A percentile compares a stretch with the other conserved stretches of the same genome.
Conservation (phyloP, 2,797 vertebrate species). For the Syndactyla subalaris region DNA sequence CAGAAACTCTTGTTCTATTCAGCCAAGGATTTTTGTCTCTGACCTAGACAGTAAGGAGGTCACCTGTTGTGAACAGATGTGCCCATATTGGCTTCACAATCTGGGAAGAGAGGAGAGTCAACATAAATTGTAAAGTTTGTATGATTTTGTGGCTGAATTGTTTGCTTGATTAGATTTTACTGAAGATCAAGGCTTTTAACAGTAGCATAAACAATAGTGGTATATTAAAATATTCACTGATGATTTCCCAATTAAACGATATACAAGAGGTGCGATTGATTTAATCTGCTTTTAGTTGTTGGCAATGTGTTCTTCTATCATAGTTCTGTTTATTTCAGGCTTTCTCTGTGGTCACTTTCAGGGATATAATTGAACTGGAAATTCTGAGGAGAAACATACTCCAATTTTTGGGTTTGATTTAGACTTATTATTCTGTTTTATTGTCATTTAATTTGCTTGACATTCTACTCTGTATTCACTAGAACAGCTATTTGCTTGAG, state of each 20-base stretch:
- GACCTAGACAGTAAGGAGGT: neutral
- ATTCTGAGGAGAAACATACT: slow-evolving; percentile 11
- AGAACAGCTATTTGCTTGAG: slow-evolving; percentile 53
- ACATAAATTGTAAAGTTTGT: neutral
- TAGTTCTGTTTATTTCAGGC: neutral
- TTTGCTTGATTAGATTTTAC: slow-evolving; percentile 11
- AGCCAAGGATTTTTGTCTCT: neutral
- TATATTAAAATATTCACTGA: neutral
- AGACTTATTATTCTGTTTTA: slow-evolving; percentile 34
- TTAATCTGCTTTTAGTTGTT: neutral
- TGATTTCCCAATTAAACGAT: slow-evolving; percentile 13
- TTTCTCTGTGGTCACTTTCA: neutral
- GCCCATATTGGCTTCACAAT: neutral
- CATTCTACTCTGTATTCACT: slow-evolving; percentile 66
- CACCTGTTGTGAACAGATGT: neutral
- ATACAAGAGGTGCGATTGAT: neutral
- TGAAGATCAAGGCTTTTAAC: slow-evolving; percentile 21
- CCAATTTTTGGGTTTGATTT: slow-evolving; percentile 22
- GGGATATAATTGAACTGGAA: neutral
- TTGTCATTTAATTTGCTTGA: slow-evolving; percentile 62
- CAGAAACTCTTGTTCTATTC: neutral
- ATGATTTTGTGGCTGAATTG: neutral
- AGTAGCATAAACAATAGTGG: neutral
- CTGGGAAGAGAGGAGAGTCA: neutral
- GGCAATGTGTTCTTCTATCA: neutral